phyloP scores from a whole-genome alignment of 1,140 invertebrate genomes.

The Lethrus apterus region DNA sequence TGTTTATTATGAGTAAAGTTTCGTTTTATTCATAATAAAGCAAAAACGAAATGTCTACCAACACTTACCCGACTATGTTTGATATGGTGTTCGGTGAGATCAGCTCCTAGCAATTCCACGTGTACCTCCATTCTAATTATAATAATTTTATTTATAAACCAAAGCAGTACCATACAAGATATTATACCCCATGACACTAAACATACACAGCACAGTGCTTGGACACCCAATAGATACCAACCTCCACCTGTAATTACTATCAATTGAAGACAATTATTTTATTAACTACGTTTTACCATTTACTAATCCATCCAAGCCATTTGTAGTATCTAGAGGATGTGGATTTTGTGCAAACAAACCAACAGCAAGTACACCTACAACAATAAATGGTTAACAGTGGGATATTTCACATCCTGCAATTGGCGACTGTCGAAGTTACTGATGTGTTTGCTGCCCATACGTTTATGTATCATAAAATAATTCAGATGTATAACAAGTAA shows the following conservation, averaged over 20 bases:
- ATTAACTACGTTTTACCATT: conserved; percentile 55
- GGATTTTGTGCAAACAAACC: conserved; percentile 87
- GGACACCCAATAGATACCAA: conserved; percentile 78
- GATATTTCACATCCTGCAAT: too few species aligned
- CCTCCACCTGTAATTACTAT: conserved; percentile 59
- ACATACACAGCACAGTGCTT: conserved; percentile 62
- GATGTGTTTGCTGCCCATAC: too few species aligned
- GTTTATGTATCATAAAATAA: too few species aligned
- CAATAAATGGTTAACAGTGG: too few species aligned
- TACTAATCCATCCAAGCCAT: conserved; percentile 67
- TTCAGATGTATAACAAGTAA: too few species aligned
- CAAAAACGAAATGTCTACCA: conserved; percentile 7
- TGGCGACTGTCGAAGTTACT: too few species aligned
- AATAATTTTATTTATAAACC: conserved; percentile 68
- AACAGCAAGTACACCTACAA: conserved; percentile 81
- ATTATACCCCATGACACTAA: conserved; percentile 64
- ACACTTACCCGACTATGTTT: conserved; percentile 41
- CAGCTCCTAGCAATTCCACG: conserved; percentile 80
- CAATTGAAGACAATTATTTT: not conserved
- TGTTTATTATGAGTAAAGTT: not conserved
- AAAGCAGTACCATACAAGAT: conserved; percentile 62
- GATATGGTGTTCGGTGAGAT: conserved; percentile 79
- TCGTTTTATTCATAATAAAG: not conserved
- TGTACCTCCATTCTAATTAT: conserved; percentile 76
- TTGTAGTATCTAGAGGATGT: conserved; percentile 66